These are phyloP conservation scores for Drosophila repletoides DNA, from an alignment of 1,140 invertebrate species.

Conservation along the genomic window DNA sequence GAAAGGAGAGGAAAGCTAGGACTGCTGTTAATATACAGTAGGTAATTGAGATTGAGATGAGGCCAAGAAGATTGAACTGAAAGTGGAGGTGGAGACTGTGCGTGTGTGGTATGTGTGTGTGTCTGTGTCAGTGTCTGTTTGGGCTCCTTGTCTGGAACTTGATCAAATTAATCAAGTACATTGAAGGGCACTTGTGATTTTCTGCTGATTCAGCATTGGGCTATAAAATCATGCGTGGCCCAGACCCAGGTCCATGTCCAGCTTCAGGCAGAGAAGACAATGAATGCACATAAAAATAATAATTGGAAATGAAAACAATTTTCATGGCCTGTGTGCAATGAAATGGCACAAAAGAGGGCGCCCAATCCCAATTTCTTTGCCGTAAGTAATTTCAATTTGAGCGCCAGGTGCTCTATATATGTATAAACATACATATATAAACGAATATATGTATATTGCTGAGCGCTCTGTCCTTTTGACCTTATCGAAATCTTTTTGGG, in stretches of 20 bases:
- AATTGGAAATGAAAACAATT: conserved; percentile 79
- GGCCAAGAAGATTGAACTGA: conserved; percentile 7
- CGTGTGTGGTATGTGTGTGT: not conserved
- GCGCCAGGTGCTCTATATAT: conserved; percentile 32
- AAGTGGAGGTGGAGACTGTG: not conserved
- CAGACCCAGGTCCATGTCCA: not conserved
- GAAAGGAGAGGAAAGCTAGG: conserved; percentile 16
- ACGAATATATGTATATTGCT: not conserved
- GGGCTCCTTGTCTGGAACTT: conserved; percentile 40
- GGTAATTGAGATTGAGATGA: conserved; percentile 65
- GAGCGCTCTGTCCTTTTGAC: conserved; percentile 57
- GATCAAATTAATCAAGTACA: conserved; percentile 79
- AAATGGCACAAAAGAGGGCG: conserved; percentile 49
- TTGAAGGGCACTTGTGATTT: conserved; percentile 42
- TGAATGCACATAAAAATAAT: conserved; percentile 79
- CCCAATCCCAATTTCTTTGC: not conserved
- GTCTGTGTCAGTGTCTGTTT: not conserved
- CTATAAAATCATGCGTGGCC: conserved; percentile 65
- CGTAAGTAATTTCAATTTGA: conserved; percentile 28
- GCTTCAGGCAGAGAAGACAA: conserved; percentile 45
- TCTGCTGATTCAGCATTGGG: conserved; percentile 65
- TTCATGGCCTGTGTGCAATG: conserved; percentile 61
- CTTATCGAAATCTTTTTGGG: conserved; percentile 15
- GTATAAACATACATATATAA: not conserved
- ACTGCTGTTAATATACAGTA: conserved; percentile 68